Conservation (phyloP, 1,140 invertebrate species). For the Drosophila auraria region DNA sequence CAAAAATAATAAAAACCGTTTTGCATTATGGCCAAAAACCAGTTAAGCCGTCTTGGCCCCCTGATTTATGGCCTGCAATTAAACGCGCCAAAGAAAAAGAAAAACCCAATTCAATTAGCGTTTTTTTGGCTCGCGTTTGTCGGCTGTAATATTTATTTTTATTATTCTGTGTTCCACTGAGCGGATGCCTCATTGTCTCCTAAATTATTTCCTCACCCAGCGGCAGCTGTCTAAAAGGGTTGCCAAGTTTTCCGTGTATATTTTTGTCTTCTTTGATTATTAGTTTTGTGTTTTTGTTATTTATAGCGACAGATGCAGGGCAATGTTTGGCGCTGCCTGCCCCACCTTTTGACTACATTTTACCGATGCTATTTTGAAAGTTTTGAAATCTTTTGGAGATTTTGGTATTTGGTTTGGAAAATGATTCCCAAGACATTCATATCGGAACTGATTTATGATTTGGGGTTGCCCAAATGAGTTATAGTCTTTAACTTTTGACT, state of each 20-base stretch:
- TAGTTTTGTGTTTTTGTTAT: constrained; percentile 65
- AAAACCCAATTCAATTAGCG: constrained; percentile 33
- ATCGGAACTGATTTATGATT: constrained; percentile 28
- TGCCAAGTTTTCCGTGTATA: constrained; percentile 63
- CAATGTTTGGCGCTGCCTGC: constrained; percentile 56
- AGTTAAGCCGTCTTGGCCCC: constrained; percentile 34
- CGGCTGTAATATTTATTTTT: constrained; percentile 64
- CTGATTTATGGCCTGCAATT: constrained; percentile 70
- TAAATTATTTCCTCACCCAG: constrained; percentile 58
- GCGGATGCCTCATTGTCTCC: constrained; percentile 46
- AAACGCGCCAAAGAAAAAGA: constrained; percentile 52
- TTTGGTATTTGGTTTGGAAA: constrained; percentile 22
- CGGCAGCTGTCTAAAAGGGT: constrained; percentile 66
- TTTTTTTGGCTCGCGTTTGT: constrained; percentile 56
- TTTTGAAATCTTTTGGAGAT: constrained; percentile 55
- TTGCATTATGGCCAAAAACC: constrained; percentile 35
- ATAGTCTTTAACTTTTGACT: constrained; percentile 11
- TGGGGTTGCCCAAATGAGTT: constrained; percentile 10
- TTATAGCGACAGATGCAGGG: constrained; percentile 80
- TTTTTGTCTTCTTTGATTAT: constrained; percentile 64
- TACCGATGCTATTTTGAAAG: constrained; percentile 59
- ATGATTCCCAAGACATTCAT: constrained; percentile 15
- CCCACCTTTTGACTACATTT: constrained; percentile 43
- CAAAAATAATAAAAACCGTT: constrained; percentile 18
- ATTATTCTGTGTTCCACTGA: constrained; percentile 29